Evolutionary conservation across 2,113 vertebrate species (phyloP).

Genomic region (Arvicanthis niloticus): DNA sequence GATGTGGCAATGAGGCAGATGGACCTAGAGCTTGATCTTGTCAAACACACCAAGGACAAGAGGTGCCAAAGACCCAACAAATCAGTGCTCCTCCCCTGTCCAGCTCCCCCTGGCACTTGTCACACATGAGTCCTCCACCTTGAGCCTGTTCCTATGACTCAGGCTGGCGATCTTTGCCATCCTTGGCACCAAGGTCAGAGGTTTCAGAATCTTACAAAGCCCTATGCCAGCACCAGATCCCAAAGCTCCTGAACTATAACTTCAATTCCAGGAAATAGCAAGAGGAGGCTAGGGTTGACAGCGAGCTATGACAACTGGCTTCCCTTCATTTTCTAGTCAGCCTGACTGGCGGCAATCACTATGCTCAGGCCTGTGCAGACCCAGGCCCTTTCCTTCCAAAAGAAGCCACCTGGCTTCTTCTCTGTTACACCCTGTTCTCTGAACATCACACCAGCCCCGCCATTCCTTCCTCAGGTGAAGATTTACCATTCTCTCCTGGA

Average conservation of each 20-base stretch:
- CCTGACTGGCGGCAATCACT: background rate
- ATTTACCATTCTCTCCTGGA: background rate
- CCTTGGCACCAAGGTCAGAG: background rate
- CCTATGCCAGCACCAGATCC: background rate
- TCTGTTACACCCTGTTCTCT: background rate
- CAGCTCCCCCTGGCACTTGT: fast-evolving
- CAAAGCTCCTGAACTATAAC: background rate
- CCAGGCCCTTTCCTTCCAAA: background rate
- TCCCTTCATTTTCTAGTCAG: background rate
- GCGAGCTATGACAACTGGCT: fast-evolving
- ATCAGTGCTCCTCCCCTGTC: background rate
- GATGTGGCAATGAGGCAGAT: background rate
- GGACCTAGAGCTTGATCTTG: background rate
- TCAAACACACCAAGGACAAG: background rate
- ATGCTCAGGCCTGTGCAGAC: background rate
- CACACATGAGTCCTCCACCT: fast-evolving
- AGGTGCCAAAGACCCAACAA: background rate
- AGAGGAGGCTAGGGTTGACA: background rate
- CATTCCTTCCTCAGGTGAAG: background rate
- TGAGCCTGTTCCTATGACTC: background rate
- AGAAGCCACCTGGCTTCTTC: background rate
- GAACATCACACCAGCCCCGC: background rate
- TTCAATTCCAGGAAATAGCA: background rate
- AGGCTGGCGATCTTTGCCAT: background rate
- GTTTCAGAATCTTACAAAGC: background rate